Evolutionary conservation across 2,888 invertebrate genomes (phyloP).

Genomic region (Drosophila rellima): DNA sequence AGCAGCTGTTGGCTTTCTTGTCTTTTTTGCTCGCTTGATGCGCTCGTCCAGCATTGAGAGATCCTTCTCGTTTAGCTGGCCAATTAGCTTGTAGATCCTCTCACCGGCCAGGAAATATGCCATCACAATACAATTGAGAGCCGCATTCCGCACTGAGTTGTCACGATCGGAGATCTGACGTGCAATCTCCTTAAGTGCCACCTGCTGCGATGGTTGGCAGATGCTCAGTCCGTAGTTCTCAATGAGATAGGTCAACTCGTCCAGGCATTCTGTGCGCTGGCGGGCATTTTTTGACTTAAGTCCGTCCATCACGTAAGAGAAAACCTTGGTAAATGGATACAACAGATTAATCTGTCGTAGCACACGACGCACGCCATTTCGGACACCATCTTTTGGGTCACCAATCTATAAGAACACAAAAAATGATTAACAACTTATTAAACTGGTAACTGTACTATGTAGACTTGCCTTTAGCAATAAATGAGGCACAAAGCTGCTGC

Average conservation of each 20-base stretch:
- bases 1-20: constrained; percentile 86
- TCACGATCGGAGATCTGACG: constrained; percentile 98
- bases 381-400: constrained; percentile 97
- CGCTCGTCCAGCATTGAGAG: constrained; percentile 97
- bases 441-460: background rate
- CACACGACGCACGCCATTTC: constrained; percentile 94
- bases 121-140: constrained; percentile 96
- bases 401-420: constrained; percentile 89
- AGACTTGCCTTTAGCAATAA: constrained; percentile 92
- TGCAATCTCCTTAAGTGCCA: constrained; percentile 93
- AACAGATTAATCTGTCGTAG: constrained; percentile 94
- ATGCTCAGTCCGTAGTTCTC: constrained; percentile 94
- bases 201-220: constrained; percentile 92
- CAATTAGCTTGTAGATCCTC: constrained; percentile 94
- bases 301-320: constrained; percentile 96
- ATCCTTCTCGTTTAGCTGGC: constrained; percentile 97
- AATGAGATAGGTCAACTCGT: constrained; percentile 94
- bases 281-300: constrained; percentile 98
- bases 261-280: constrained; percentile 98
- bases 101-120: constrained; percentile 97
- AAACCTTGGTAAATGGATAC: constrained; percentile 95
- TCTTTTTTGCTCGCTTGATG: constrained; percentile 94
- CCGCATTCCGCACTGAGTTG: constrained; percentile 97
- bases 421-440: background rate
- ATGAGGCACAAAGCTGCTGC: constrained; percentile 97